phyloP scores from a whole-genome alignment of 2,113 vertebrate genomes.

The Gracilinanus agilis region DNA sequence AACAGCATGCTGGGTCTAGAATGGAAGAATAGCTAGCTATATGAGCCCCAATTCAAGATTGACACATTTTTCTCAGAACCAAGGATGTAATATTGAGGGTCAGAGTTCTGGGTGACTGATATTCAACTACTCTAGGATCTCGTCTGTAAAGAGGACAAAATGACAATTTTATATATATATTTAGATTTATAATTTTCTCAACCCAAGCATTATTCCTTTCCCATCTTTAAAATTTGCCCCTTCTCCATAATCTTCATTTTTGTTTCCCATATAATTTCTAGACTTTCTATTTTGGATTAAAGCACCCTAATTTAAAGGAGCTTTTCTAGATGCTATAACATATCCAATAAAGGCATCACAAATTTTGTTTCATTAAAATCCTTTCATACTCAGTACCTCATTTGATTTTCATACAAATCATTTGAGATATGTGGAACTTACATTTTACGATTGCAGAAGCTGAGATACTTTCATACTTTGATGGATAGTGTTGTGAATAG shows the following conservation, averaged over 20 bases:
- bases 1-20: neutral
- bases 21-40: neutral
- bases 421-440: neutral
- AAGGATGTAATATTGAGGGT: too few species aligned
- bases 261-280: neutral
- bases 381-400: neutral
- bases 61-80: neutral
- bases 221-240: neutral
- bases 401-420: neutral
- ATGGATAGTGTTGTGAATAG: neutral
- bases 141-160: neutral
- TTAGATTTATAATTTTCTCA: neutral
- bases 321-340: too few species aligned
- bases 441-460: neutral
- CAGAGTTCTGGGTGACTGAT: too few species aligned
- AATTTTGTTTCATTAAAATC: neutral
- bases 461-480: neutral
- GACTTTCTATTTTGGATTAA: neutral
- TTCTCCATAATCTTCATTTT: neutral
- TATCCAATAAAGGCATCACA: neutral
- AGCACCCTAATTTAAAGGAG: neutral
- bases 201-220: neutral
- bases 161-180: neutral
- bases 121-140: neutral
- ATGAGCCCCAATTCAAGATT: neutral